Conservation (phyloP, 2,888 invertebrate species). For the Eubasilissa splendida region DNA sequence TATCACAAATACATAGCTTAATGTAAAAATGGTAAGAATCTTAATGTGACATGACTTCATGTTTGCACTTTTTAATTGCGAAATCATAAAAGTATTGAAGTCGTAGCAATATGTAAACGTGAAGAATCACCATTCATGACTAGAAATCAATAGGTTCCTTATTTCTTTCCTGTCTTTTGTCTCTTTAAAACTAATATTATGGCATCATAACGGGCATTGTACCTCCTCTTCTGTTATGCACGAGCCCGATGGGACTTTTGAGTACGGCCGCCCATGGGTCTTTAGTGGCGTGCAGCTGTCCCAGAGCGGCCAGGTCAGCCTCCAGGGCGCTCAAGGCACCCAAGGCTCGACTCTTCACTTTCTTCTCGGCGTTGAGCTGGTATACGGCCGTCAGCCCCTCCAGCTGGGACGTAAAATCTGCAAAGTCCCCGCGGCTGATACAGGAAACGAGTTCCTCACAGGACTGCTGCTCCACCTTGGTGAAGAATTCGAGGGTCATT, state of each 20-base stretch:
- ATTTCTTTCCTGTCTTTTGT: too few species aligned
- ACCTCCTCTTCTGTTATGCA: slow-evolving; percentile 88
- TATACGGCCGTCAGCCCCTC: slow-evolving; percentile 94
- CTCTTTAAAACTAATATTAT: too few species aligned
- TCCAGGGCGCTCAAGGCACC: slow-evolving; percentile 93
- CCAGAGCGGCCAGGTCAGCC: slow-evolving; percentile 87
- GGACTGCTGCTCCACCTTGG: slow-evolving; percentile 81
- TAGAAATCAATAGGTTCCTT: too few species aligned
- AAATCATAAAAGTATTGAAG: too few species aligned
- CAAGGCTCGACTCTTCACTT: slow-evolving; percentile 94
- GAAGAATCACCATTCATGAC: too few species aligned
- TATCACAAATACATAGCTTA: too few species aligned
- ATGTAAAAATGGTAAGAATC: too few species aligned
- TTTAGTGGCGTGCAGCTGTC: slow-evolving; percentile 83
- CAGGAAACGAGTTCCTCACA: slow-evolving; percentile 91
- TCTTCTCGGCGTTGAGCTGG: slow-evolving; percentile 94
- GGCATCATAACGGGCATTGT: slow-evolving; percentile 43
- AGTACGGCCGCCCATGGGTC: slow-evolving; percentile 81
- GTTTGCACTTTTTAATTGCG: too few species aligned
- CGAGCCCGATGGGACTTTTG: slow-evolving; percentile 90
- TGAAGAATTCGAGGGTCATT: not conserved
- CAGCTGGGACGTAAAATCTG: slow-evolving; percentile 93
- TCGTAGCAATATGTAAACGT: too few species aligned
- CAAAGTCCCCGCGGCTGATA: slow-evolving; percentile 88
- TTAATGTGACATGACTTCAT: too few species aligned